Evolutionary conservation across 2,113 vertebrate species (phyloP).

Genomic region (Dermatemys mawii): DNA sequence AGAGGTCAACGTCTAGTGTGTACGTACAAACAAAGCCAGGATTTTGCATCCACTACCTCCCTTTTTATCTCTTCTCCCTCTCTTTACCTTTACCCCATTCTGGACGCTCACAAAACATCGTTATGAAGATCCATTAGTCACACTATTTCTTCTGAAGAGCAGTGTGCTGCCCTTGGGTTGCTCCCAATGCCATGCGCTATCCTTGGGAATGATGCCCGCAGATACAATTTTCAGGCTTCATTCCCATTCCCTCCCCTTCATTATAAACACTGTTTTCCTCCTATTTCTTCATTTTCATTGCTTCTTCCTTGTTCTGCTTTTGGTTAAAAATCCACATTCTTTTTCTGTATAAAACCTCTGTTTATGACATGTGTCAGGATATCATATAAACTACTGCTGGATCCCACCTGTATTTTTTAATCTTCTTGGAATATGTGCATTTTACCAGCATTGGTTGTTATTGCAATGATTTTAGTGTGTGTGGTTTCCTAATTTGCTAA

Average conservation of each 20-base stretch:
- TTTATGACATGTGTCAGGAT: conserved; percentile 76
- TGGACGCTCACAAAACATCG: not conserved
- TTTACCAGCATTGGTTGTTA: conserved; percentile 32
- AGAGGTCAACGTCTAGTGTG: not conserved
- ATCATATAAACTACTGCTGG: conserved; percentile 70
- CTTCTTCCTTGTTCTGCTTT: not conserved
- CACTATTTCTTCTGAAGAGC: not conserved
- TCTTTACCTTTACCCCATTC: not conserved
- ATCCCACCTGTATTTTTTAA: conserved; percentile 76
- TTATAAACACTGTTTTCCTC: not conserved
- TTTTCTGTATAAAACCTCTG: conserved; percentile 65
- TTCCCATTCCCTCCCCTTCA: not conserved
- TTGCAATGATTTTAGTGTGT: conserved; percentile 56
- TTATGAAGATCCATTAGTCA: not conserved
- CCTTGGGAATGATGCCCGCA: not conserved
- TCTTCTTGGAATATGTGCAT: conserved; percentile 51
- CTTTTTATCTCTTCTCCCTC: not conserved
- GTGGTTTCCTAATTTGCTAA: conserved; percentile 70
- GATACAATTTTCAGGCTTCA: accelerated
- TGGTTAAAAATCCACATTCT: conserved; percentile 36
- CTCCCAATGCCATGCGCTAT: not conserved
- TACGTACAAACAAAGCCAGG: not conserved
- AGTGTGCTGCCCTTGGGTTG: not conserved
- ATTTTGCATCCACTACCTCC: not conserved
- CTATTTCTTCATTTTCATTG: not conserved